These are phyloP conservation scores for Amorpha juglandis DNA, from an alignment of 2,888 invertebrate genomes.

Conservation along the genomic window DNA sequence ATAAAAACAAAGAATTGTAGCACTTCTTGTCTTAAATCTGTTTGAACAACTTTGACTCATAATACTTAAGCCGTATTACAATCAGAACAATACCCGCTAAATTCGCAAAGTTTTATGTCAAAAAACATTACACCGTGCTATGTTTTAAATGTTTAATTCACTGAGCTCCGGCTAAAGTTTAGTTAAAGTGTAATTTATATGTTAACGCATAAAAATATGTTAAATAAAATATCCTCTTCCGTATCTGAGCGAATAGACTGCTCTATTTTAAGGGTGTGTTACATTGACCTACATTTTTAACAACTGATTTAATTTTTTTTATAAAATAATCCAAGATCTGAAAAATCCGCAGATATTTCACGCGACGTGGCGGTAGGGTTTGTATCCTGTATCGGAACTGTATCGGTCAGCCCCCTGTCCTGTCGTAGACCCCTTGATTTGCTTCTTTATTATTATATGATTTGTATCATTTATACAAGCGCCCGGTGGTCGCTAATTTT, in stretches of 20 bases:
- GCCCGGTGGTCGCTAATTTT: too few relatives aligned
- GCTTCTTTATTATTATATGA: too few relatives aligned
- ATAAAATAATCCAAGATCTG: too few relatives aligned
- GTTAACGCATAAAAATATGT: background rate
- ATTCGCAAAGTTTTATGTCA: slow-evolving; percentile 24
- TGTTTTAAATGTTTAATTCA: slow-evolving; percentile 20
- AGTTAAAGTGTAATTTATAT: background rate
- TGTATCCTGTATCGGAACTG: too few relatives aligned
- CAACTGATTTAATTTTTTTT: too few relatives aligned
- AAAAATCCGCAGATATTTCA: too few relatives aligned
- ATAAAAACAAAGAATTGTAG: slow-evolving; percentile 24
- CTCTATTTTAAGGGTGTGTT: background rate
- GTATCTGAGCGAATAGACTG: background rate
- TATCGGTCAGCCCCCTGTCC: too few relatives aligned
- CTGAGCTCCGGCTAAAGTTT: background rate
- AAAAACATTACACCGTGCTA: slow-evolving; percentile 10
- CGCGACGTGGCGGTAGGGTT: too few relatives aligned
- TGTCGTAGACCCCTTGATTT: too few relatives aligned
- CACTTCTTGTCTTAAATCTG: slow-evolving; percentile 23
- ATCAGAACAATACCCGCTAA: slow-evolving; percentile 22
- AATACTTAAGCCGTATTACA: slow-evolving; percentile 22
- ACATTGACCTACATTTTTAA: too few relatives aligned
- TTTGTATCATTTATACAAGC: too few relatives aligned
- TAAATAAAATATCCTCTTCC: background rate
- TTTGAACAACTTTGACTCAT: slow-evolving; percentile 23